Evolutionary conservation across 2,888 invertebrate species (phyloP), one percentile per base, ranked within the genome.

Genomic region (Acrocyrtus sp.): DNA sequence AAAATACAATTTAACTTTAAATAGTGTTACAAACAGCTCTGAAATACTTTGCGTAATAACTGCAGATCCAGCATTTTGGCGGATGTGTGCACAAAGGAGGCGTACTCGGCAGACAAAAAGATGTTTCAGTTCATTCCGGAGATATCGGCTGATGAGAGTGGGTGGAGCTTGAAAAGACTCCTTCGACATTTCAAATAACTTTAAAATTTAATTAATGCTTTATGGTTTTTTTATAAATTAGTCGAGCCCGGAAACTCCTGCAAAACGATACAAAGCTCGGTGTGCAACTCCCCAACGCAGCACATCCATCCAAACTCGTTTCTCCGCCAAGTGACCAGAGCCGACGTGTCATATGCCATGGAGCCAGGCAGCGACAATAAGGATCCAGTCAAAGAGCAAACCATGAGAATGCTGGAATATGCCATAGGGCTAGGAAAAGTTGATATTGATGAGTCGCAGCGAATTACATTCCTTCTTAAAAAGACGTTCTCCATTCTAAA

Each of bases 351-450:
- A 21, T 45, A 57, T 21, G 26, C 17, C 6, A n/a, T 17, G 0
- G 66, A 66, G 5, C 21, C 10, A 5, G 61, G 67, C 21, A 41
- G 45, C 34, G 53, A 24, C 3, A 66, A 66, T 19, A 4, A 6
- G 0, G 41, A 24, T 8, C 47, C 72, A 8, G 72, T 77, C 8
- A 22, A 45, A 19, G 61, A 63, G 2, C 77, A 77, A 41, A 77
- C 77, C 0, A 34, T 56, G 5, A 68, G 74, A 17, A 34, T 77
- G 17, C 66, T 77, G 29, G 51, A 74, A 39, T 77, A 65, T 58
- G 51, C 74, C 50, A 47, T 72, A 26, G 74, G 68, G 19, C 69
- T 77, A 2, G 51, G 72, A 5, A 43, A 56, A 10, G 50, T 62
- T 3, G 72, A 72, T 21, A 54, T 74, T 15, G 66, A 72, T 21